Evolutionary conservation across 2,113 vertebrate species (phyloP).

Genomic region (Podiceps cristatus): DNA sequence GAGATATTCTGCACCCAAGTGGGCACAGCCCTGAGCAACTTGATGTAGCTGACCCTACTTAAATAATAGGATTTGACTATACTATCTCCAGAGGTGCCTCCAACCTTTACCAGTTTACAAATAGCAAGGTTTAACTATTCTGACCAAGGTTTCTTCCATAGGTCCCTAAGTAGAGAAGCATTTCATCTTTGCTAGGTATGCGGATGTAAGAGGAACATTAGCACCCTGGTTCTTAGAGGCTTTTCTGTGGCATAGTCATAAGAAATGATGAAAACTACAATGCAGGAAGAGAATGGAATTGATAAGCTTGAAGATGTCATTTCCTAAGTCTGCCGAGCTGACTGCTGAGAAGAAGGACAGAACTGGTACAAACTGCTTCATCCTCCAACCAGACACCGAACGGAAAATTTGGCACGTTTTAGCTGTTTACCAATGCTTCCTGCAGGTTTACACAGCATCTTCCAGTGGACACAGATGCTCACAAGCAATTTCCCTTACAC

Average conservation of each 20-base stretch:
- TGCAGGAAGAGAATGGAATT: accelerated
- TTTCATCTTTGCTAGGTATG: not conserved
- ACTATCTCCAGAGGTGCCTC: not conserved
- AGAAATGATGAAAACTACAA: not conserved
- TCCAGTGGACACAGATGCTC: conserved; percentile 46
- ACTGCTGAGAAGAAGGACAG: not conserved
- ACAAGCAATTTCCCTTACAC: not conserved
- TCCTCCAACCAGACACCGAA: not conserved
- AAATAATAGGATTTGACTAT: not conserved
- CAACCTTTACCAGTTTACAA: not conserved
- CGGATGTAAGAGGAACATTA: accelerated
- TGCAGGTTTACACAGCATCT: conserved; percentile 15
- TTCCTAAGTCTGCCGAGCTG: not conserved
- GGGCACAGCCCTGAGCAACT: not conserved
- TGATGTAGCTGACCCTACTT: not conserved
- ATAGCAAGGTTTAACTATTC: not conserved
- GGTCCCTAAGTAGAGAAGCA: not conserved
- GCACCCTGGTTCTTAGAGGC: not conserved
- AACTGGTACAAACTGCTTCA: not conserved
- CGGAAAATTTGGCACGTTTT: not conserved
- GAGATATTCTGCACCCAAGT: not conserved
- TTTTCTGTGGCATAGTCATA: not conserved
- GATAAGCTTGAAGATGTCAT: not conserved
- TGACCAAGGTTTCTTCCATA: not conserved
- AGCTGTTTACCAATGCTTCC: not conserved